Evolutionary conservation across 1,140 invertebrate genomes (phyloP), one percentile per base, ranked within the genome.

Genomic region (Zaprionus davidi): DNA sequence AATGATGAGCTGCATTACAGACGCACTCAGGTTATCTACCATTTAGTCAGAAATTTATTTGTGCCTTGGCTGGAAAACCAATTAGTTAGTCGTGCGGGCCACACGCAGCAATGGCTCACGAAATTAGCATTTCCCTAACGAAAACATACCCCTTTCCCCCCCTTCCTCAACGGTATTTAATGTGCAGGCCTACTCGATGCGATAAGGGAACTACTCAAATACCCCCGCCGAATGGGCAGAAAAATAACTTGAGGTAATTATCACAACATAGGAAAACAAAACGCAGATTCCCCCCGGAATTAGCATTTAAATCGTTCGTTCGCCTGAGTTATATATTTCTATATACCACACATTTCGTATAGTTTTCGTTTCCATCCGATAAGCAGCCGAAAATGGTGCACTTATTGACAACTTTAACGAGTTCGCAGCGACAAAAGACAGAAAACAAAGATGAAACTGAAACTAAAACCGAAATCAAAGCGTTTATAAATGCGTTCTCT

Each of bases 321-420:
- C 57, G n/a, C 41, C n/a, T 17, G 56, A 49, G 74, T 56, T 63
- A 72, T 73, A 58, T 64, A 69, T 84, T 67, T 60, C 64, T 60
- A 51, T 55, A 46, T 41, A 17, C 46, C 36, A 53, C 58, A 46
- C 74, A 60, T 75, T 66, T 77, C 17, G 63, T 71, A 46, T 46
- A 46, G 41, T 44, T 44, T 22, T 46, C 13, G 60, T 34, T 69
- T 31, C 56, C 63, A 60, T 0, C 64, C 72, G 85, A 88, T 88
- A 90, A 88, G 81, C 75, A 90, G 75, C 79, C 70, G 84, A 90
- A 88, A 88, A 88, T 90, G 85, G 81, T 90, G 85, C 85, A 88
- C 85, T 88, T 88, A 88, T 88, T 88, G 85, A 88, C 85, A 88
- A 88, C 85, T 88, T 88, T 88, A 88, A 88, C 85, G 85, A 87